Evolutionary conservation across 1,140 invertebrate genomes (phyloP).

Genomic region (Heliconius hermathena): DNA sequence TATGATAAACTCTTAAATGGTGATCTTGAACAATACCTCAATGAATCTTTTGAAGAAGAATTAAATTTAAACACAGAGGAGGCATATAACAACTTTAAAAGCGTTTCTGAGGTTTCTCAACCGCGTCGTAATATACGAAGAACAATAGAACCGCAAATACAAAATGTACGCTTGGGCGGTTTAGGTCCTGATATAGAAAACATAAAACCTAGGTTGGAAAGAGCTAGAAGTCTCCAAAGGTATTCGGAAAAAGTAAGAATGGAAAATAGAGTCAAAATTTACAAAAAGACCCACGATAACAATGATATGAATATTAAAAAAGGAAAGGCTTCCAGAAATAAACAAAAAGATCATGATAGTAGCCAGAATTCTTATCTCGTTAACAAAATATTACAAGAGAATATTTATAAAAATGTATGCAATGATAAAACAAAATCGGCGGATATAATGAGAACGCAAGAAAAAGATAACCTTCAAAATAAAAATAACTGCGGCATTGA

Average conservation of each 20-base stretch:
- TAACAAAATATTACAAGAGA: conserved; percentile 54
- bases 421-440: conserved; percentile 54
- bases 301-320: conserved; percentile 47
- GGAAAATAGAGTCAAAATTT: conserved; percentile 71
- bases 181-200: conserved; percentile 72
- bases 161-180: conserved; percentile 67
- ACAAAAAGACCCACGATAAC: conserved; percentile 65
- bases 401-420: conserved; percentile 46
- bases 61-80: conserved; percentile 39
- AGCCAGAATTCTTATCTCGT: conserved; percentile 58
- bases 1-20: conserved; percentile 66
- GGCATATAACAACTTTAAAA: conserved; percentile 56
- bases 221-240: conserved; percentile 72
- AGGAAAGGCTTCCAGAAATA: conserved; percentile 32
- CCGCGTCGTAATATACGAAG: conserved; percentile 50
- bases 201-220: conserved; percentile 70
- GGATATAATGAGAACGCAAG: conserved; percentile 37
- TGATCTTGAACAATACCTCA: conserved; percentile 56
- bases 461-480: conserved; percentile 34
- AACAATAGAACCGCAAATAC: conserved; percentile 51
- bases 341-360: conserved; percentile 31
- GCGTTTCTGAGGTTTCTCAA: conserved; percentile 67
- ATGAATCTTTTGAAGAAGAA: conserved; percentile 58
- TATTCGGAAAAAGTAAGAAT: conserved; percentile 77
- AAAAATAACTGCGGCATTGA: conserved; percentile 25